Conservation (phyloP, 2,888 invertebrate genomes). For the Marronus borbonicus region DNA sequence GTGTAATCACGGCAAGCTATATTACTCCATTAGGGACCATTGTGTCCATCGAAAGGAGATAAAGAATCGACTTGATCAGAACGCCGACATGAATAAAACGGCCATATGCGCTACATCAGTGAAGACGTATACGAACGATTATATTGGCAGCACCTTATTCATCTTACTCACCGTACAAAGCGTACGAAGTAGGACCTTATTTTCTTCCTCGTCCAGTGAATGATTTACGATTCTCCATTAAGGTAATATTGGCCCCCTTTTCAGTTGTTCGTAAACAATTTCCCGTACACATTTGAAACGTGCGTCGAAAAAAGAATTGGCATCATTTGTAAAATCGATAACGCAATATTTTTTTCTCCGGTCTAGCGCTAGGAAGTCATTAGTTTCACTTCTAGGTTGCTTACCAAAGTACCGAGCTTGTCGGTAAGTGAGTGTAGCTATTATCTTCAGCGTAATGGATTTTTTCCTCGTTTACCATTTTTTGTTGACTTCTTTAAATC, state of each 20-base stretch:
- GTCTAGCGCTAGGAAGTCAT: slow-evolving; percentile 5
- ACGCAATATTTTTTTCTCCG: slow-evolving; percentile 16
- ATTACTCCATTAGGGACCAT: too few species aligned
- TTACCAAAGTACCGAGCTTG: not conserved
- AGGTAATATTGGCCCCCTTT: slow-evolving; percentile 14
- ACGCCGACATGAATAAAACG: not conserved
- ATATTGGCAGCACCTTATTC: slow-evolving; percentile 10
- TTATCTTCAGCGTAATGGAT: not conserved
- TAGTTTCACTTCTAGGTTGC: slow-evolving; percentile 3
- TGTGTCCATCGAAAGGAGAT: not conserved
- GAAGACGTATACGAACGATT: not conserved
- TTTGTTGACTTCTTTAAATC: not conserved
- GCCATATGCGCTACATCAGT: not conserved
- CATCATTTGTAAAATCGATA: slow-evolving; percentile 35
- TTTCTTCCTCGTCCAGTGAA: not conserved
- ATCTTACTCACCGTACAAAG: not conserved
- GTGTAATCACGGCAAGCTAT: too few species aligned
- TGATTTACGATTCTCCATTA: slow-evolving; percentile 19
- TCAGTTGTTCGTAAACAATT: slow-evolving; percentile 21
- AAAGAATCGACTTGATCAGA: not conserved
- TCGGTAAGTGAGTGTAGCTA: not conserved
- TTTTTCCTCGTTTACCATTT: not conserved
- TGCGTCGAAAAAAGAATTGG: slow-evolving; percentile 15
- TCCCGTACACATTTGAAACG: not conserved
- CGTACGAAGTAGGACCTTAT: not conserved